These are phyloP conservation scores for Iguana delicatissima DNA, from an alignment of 2,797 vertebrate genomes.

Conservation along the genomic window DNA sequence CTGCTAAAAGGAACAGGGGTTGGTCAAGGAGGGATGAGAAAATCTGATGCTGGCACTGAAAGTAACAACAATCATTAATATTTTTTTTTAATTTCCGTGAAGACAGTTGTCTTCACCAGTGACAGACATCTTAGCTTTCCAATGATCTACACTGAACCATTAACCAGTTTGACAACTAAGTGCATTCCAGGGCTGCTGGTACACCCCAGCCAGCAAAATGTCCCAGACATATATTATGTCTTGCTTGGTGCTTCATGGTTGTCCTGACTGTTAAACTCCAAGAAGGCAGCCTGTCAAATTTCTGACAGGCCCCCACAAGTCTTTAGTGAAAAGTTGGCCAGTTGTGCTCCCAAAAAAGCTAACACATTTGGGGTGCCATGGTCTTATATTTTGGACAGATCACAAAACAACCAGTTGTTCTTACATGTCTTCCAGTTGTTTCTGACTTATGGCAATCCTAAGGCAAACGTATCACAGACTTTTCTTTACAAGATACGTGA, in stretches of 20 bases:
- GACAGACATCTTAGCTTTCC: neutral
- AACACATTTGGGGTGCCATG: no score
- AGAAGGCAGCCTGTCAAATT: neutral
- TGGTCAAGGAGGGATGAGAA: slow-evolving; percentile 47
- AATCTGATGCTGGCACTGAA: slow-evolving; percentile 55
- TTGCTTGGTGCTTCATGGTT: neutral
- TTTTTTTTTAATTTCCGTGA: slow-evolving; percentile 26
- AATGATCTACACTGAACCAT: neutral
- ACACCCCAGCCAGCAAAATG: neutral
- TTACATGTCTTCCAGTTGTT: no score
- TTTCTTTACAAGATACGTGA: no score
- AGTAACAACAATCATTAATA: slow-evolving; percentile 37
- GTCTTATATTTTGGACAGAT: neutral
- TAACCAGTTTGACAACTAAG: neutral
- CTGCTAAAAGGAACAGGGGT: slow-evolving; percentile 39
- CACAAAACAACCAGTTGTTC: no score
- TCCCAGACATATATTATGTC: neutral
- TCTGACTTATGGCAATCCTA: no score
- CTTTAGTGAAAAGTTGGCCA: no score
- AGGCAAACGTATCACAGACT: no score
- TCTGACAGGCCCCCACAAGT: neutral
- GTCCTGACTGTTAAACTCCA: no score
- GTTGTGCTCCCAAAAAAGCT: neutral
- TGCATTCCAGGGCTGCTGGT: neutral
- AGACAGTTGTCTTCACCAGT: slow-evolving; percentile 37